Evolutionary conservation across 2,888 invertebrate species (phyloP).

Genomic region (Xestoiulus laeticollis): DNA sequence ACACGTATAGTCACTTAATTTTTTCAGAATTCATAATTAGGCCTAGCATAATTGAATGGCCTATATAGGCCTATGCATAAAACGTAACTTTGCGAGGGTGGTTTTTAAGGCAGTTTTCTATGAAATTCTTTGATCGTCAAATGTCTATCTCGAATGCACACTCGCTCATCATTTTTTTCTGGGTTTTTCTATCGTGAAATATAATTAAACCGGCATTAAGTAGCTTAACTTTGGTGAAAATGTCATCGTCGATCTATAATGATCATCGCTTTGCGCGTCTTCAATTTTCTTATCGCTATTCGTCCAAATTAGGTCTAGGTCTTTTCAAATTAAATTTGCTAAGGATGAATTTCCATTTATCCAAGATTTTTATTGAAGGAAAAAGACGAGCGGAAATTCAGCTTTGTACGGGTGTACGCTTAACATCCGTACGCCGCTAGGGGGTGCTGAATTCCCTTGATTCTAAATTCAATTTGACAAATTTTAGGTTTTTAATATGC

Average conservation of each 20-base stretch:
- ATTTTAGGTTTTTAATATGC: no score
- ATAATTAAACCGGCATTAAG: constrained; percentile 29
- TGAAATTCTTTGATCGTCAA: not conserved
- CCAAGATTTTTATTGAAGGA: not conserved
- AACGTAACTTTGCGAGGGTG: not conserved
- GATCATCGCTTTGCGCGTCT: not conserved
- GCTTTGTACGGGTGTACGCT: no score
- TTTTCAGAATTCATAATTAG: not conserved
- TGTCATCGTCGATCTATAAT: not conserved
- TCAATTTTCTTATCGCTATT: not conserved
- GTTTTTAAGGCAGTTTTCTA: not conserved
- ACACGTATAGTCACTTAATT: no score
- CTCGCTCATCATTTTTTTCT: not conserved
- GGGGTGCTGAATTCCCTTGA: no score
- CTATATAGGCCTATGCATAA: not conserved
- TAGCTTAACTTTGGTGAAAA: constrained; percentile 23
- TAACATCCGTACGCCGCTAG: no score
- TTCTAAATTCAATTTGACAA: no score
- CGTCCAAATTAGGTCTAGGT: not conserved
- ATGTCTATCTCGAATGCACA: not conserved
- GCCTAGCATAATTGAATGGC: not conserved
- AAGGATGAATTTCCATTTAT: not conserved
- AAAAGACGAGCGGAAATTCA: not conserved
- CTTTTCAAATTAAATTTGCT: constrained; percentile 23
- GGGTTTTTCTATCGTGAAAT: not conserved